Percentiles rank a stretch among this genome's conserved stretches.
These are phyloP conservation scores for Chaetophractus vellerosus DNA, from an alignment of 2,797 vertebrate species.

Conservation along the genomic window DNA sequence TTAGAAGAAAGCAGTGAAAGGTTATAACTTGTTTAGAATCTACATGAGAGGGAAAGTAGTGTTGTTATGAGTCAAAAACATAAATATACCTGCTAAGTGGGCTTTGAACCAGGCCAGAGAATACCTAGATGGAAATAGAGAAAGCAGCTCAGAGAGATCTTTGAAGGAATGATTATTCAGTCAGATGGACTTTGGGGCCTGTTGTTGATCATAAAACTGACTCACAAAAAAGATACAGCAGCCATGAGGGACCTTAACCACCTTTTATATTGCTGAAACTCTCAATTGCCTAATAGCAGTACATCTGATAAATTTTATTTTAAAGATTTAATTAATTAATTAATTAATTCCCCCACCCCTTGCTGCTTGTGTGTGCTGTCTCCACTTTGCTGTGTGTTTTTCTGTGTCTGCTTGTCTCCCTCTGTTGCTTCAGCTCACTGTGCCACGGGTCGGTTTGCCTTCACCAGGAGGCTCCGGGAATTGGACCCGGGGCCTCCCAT, in stretches of 20 bases:
- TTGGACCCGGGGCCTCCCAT: too few species aligned
- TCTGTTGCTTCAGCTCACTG: too few species aligned
- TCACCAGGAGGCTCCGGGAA: too few species aligned
- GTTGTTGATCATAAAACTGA: background rate
- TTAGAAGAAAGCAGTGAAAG: background rate
- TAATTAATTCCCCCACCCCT: too few species aligned
- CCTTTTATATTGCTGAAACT: background rate
- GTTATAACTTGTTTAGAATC: background rate
- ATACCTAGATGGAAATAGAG: background rate
- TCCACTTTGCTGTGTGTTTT: too few species aligned
- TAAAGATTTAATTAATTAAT: too few species aligned
- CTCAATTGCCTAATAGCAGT: slow-evolving; percentile 28
- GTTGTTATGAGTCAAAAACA: background rate
- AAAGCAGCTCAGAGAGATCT: background rate
- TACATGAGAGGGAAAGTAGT: background rate
- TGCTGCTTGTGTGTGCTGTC: too few species aligned
- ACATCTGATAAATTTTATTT: background rate
- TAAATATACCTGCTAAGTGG: background rate
- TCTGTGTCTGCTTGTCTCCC: too few species aligned
- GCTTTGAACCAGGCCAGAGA: background rate
- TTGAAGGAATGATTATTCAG: background rate
- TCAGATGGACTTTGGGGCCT: background rate
- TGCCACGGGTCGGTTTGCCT: too few species aligned
- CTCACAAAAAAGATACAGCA: background rate
- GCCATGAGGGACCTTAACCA: background rate